These are phyloP conservation scores for Taphrorychus bicolor DNA, from an alignment of 2,888 invertebrate genomes.

Conservation along the genomic window DNA sequence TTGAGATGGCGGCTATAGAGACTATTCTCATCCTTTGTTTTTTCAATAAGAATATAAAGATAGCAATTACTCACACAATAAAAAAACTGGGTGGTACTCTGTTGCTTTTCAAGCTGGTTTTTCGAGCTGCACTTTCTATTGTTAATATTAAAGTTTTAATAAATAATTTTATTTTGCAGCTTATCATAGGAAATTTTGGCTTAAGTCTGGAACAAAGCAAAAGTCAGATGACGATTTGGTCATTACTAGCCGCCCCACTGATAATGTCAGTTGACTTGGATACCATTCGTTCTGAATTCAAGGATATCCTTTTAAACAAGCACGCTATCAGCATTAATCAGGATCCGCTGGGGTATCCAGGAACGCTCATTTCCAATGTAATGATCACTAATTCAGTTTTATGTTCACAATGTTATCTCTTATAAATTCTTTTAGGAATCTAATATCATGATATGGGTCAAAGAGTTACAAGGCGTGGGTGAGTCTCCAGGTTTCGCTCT, in stretches of 20 bases:
- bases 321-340: constrained; percentile 69
- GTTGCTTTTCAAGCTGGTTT: too few species aligned
- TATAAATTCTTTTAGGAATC: constrained; percentile 22
- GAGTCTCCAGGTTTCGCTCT: constrained; percentile 23
- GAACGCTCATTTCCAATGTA: constrained; percentile 49
- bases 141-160: too few species aligned
- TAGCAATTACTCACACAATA: too few species aligned
- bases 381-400: constrained; percentile 44
- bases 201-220: constrained; percentile 69
- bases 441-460: constrained; percentile 49
- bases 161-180: too few species aligned
- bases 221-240: constrained; percentile 75
- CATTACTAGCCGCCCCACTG: constrained; percentile 70
- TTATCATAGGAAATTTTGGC: constrained; percentile 66
- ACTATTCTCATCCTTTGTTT: too few species aligned
- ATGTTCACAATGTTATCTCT: not conserved
- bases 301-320: constrained; percentile 66
- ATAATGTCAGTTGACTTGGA: constrained; percentile 69
- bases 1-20: too few species aligned
- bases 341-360: constrained; percentile 68
- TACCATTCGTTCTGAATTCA: constrained; percentile 63
- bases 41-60: too few species aligned
- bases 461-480: constrained; percentile 37
- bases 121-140: too few species aligned
- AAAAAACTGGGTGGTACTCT: too few species aligned